A percentile compares a stretch with the other conserved stretches of the same genome.
phyloP scores from a whole-genome alignment of 2,797 vertebrate species.

The Delichon dasypus region DNA sequence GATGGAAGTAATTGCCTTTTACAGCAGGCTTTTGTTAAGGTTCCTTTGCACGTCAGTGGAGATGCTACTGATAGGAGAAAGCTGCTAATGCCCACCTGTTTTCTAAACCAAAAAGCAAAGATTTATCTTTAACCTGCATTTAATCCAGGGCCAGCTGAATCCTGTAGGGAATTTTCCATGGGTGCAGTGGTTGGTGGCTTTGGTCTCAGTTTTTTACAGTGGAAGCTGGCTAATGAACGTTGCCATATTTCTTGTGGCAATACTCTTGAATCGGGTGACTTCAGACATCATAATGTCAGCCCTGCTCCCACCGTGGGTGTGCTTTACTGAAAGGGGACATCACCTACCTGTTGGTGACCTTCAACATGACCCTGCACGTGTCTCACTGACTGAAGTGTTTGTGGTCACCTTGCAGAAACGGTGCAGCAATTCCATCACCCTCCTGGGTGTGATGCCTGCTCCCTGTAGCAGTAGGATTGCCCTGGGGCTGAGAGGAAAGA shows the following conservation, averaged over 20 bases:
- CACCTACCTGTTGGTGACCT: background rate
- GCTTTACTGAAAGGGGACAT: background rate
- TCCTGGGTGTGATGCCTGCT: background rate
- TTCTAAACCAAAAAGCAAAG: background rate
- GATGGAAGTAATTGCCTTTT: background rate
- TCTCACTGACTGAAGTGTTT: background rate
- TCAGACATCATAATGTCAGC: background rate
- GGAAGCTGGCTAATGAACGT: background rate
- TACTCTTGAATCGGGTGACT: background rate
- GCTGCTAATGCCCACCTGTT: background rate
- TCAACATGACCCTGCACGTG: rapidly evolving
- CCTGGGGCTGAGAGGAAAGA: background rate
- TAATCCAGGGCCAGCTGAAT: background rate
- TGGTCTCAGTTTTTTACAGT: background rate
- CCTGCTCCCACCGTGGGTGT: background rate
- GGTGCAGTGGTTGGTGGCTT: background rate
- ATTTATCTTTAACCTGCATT: background rate
- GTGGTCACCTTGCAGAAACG: background rate
- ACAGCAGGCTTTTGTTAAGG: background rate
- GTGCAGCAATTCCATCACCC: background rate
- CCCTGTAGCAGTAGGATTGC: background rate
- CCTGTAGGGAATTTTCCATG: rapidly evolving
- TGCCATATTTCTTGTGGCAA: background rate
- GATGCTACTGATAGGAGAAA: slow-evolving; percentile 2
- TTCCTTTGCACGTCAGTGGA: slow-evolving; percentile 11